Conservation (phyloP, 2,113 vertebrate species). For the Rhizomys pruinosus region DNA sequence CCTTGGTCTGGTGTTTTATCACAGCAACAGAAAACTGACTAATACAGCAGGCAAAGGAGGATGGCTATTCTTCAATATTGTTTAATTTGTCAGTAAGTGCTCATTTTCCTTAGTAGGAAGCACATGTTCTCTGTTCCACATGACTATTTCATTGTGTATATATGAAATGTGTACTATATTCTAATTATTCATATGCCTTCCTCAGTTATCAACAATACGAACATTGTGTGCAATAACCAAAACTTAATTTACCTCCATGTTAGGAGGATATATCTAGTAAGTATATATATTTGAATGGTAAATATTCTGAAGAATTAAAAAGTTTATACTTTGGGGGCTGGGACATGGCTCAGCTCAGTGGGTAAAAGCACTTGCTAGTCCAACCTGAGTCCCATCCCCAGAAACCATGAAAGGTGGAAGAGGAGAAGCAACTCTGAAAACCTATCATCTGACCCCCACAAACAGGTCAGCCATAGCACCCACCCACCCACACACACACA, state of each 20-base stretch:
- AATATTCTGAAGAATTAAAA: background rate
- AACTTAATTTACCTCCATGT: background rate
- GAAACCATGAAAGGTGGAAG: background rate
- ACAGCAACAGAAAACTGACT: too few relatives aligned
- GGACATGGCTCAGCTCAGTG: background rate
- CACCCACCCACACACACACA: background rate
- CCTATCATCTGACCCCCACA: background rate
- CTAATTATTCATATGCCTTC: background rate
- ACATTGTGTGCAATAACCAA: background rate
- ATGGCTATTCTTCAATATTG: background rate
- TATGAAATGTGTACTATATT: background rate
- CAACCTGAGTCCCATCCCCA: background rate
- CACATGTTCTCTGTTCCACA: background rate
- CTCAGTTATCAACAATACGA: background rate
- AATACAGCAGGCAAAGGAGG: background rate
- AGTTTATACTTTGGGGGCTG: background rate
- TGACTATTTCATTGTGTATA: background rate
- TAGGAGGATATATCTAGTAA: too few relatives aligned
- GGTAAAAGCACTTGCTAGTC: background rate
- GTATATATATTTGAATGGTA: background rate
- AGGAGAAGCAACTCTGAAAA: background rate
- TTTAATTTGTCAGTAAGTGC: background rate
- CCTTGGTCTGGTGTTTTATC: too few relatives aligned
- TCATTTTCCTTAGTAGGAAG: background rate
- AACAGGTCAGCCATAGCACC: too few relatives aligned